These are phyloP conservation scores for Lagothrix lagotricha DNA, from an alignment of 2,797 vertebrate species.

Conservation along the genomic window DNA sequence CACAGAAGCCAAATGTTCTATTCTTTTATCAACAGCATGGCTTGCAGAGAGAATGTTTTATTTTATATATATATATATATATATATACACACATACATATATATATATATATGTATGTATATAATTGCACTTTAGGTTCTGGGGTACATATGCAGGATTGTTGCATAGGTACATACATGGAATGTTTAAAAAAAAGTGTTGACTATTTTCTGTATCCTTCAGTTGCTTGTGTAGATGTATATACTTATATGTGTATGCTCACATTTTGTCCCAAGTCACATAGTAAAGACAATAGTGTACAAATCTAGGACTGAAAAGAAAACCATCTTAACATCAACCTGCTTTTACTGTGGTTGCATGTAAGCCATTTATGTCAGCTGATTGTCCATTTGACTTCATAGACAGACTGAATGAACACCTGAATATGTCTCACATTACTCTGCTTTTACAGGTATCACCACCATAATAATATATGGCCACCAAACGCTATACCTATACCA, in stretches of 20 bases:
- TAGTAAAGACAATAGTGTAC: not conserved
- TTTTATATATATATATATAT: no score
- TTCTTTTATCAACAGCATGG: not conserved
- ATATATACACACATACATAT: no score
- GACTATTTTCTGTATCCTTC: not conserved
- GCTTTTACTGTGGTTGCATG: not conserved
- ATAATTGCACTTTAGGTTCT: no score
- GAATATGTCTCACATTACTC: not conserved
- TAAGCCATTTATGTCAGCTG: slow-evolving; percentile 14
- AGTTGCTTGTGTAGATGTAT: not conserved
- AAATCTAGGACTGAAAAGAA: not conserved
- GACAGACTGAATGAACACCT: not conserved
- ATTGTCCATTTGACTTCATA: not conserved
- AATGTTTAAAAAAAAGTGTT: no score
- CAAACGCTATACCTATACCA: not conserved
- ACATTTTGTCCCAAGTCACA: not conserved
- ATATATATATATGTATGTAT: no score
- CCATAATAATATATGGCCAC: not conserved
- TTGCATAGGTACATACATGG: no score
- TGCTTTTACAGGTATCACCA: slow-evolving; percentile 16
- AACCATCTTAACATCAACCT: not conserved
- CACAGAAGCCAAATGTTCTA: not conserved
- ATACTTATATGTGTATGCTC: not conserved
- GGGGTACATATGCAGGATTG: no score
- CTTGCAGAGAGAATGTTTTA: not conserved